Evolutionary conservation across 2,113 vertebrate genomes (phyloP).

Genomic region (Fregetta grallaria): DNA sequence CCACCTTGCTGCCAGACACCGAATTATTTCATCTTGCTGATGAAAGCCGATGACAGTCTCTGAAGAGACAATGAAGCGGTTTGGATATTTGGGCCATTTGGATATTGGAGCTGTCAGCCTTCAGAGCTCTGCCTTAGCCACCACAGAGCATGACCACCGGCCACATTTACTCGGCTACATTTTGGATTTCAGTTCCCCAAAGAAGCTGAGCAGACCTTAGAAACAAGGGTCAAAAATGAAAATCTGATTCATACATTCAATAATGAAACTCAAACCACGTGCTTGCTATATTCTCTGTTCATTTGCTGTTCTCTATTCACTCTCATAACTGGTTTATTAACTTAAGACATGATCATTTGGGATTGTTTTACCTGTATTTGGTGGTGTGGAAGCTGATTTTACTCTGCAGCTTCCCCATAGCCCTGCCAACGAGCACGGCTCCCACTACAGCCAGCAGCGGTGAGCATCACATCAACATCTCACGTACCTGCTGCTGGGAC

Average conservation of each 20-base stretch:
- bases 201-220: neutral
- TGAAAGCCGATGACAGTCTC: neutral
- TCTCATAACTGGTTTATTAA: neutral
- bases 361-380: constrained; percentile 80
- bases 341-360: neutral
- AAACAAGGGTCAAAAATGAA: neutral
- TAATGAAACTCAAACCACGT: neutral
- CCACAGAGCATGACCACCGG: fast-evolving
- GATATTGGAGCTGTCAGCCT: neutral
- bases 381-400: constrained; percentile 81
- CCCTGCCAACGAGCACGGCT: neutral
- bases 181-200: neutral
- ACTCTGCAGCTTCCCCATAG: constrained; percentile 94
- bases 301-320: neutral
- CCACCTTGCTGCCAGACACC: neutral
- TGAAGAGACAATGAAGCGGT: neutral
- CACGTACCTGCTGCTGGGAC: neutral
- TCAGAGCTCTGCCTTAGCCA: neutral
- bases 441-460: neutral
- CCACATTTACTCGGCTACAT: neutral
- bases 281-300: neutral
- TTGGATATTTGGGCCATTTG: neutral
- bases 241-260: neutral
- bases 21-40: neutral
- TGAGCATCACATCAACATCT: neutral